Base-by-base conservation (phyloP, 2,113 vertebrate species). In the Rhadina sibilatrix region DNA sequence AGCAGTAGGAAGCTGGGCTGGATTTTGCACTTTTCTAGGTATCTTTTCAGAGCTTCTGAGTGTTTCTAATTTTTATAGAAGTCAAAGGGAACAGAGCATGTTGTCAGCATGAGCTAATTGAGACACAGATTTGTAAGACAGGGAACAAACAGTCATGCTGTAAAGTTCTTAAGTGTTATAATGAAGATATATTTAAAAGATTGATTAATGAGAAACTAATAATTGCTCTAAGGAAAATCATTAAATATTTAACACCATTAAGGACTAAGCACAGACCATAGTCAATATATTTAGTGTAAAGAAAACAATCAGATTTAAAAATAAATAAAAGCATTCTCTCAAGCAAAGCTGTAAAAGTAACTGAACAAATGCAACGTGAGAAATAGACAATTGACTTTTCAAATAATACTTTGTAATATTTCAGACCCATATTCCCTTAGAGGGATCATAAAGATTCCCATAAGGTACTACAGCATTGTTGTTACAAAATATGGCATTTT, bases 151-250 rank as follows among this genome's bases (percentile, higher is more conserved):
- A 80, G 12, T 86, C 31, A 31, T 40, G 16, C 59, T 72, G 15
- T 80, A 83, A 85, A 71, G 21, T 68, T 80, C 57, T 80, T 46
- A 37, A 40, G 20, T 49, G 54, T 72, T 90, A 42, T 25, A 63
- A 20, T n/a, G 38, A 83, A 57, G 21, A 53, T 12, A 90, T 53
- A 57, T 95, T 82, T 64, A 56, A 94, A 89, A 88, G 2, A 89
- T 69, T 54, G 46, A 85, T 92, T 92, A 93, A 80, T 63, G 56
- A 64, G 68, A 89, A 90, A 83, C 15, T 89, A 93, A 83, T 83
- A 93, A 89, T 75, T 92, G 11, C 20, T 46, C 8, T 60, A 82
- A 68, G 71, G 47, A 65, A 74, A 95, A 70, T 7, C 28, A 70
- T 63, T 24, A 86, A 90, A 90, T 75, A 77, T 66, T 88, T 92